Evolutionary conservation across 1,140 invertebrate species (phyloP).

Genomic region (Macrobrachium rosenbergii): DNA sequence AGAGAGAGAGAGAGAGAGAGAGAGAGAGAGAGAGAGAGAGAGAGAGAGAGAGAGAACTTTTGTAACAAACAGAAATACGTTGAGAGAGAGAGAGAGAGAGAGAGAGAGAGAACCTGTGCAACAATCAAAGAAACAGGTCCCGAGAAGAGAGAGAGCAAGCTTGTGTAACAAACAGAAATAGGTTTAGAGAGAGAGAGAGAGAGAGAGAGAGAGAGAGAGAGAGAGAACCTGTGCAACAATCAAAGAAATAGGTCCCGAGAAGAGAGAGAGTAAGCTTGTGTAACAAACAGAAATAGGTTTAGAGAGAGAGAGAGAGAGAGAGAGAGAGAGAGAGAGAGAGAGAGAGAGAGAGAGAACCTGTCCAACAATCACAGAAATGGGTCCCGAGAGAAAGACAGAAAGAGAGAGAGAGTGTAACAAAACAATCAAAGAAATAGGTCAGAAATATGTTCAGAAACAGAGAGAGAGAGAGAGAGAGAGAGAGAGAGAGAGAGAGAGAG

Average conservation of each 20-base stretch:
- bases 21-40: neutral
- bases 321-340: neutral
- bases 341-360: neutral
- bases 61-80: neutral
- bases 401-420: conserved; percentile 9
- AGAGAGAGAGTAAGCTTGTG: neutral
- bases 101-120: no score
- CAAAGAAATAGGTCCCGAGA: no score
- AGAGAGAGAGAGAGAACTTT: neutral
- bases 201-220: neutral
- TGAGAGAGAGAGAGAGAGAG: conserved; percentile 7
- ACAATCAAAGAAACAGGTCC: no score
- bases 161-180: neutral
- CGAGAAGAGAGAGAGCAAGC: neutral
- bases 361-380: neutral
- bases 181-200: neutral
- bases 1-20: neutral
- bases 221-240: no score
- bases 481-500: conserved; percentile 3
- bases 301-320: neutral
- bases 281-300: neutral
- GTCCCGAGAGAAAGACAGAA: neutral
- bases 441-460: neutral
- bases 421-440: neutral
- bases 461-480: conserved; percentile 1